Percentiles rank a stretch among this genome's conserved stretches.
phyloP scores from a whole-genome alignment of 1,140 invertebrate species.

The Leptinotarsa undecemlineata region DNA sequence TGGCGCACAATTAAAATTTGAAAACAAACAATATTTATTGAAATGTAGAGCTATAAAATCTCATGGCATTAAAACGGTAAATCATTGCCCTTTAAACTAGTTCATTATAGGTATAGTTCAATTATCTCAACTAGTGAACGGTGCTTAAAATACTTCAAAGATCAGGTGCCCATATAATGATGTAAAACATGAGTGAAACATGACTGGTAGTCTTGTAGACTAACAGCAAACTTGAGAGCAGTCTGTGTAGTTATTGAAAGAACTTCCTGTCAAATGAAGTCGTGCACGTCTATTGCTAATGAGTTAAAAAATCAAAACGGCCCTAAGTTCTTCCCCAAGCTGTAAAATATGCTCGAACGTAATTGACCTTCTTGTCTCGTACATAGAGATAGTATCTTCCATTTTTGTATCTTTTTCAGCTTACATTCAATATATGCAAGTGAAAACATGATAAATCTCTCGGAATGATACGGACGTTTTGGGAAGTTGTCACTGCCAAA shows the following conservation, averaged over 20 bases:
- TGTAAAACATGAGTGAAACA: neutral
- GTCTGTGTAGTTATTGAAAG: conserved; percentile 6
- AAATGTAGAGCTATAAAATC: too few relatives aligned
- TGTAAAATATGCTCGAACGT: neutral
- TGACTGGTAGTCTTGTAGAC: conserved; percentile 11
- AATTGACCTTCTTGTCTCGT: conserved; percentile 18
- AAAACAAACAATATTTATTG: too few relatives aligned
- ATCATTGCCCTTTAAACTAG: too few relatives aligned
- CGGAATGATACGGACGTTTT: too few relatives aligned
- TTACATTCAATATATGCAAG: too few relatives aligned
- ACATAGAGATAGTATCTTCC: conserved; percentile 1
- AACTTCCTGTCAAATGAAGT: conserved; percentile 30
- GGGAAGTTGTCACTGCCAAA: too few relatives aligned
- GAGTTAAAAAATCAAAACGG: conserved; percentile 31
- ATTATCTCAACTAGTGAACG: too few relatives aligned
- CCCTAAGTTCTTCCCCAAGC: conserved; percentile 4
- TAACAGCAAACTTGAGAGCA: neutral
- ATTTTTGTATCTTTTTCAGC: neutral
- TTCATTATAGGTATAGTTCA: too few relatives aligned
- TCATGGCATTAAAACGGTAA: too few relatives aligned
- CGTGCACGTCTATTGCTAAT: conserved; percentile 13
- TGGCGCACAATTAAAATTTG: too few relatives aligned
- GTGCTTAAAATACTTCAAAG: too few relatives aligned
- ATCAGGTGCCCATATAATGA: neutral
- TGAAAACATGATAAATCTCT: too few relatives aligned